phyloP scores from a whole-genome alignment of 2,888 invertebrate species.

The Ennomos quercinarius region DNA sequence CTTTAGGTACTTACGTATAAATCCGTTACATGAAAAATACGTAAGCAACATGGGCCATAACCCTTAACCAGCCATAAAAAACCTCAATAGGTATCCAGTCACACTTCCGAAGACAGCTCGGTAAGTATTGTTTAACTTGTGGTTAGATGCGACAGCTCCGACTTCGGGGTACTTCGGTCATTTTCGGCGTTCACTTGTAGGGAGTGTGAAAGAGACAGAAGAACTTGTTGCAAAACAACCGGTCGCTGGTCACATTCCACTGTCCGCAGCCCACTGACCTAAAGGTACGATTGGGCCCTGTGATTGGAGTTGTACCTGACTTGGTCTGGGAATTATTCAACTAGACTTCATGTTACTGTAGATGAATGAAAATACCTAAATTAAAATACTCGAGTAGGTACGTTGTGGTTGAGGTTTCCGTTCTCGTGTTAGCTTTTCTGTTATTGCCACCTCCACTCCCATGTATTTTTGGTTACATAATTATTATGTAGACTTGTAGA shows the following conservation, averaged over 20 bases:
- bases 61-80: constrained; percentile 43
- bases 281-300: constrained; percentile 55
- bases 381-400: no score
- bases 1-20: background rate
- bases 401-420: no score
- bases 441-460: no score
- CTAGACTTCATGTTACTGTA: background rate
- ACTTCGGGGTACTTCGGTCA: constrained; percentile 43
- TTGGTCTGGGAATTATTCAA: constrained; percentile 1
- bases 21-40: constrained; percentile 23
- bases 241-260: constrained; percentile 76
- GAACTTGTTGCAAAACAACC: constrained; percentile 81
- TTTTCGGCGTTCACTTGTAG: constrained; percentile 48
- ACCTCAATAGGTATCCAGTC: constrained; percentile 55
- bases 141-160: constrained; percentile 50
- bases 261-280: constrained; percentile 78
- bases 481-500: no score
- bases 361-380: no score
- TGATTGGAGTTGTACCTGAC: no score
- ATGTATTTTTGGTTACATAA: no score
- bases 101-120: constrained; percentile 60
- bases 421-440: no score
- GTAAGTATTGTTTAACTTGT: constrained; percentile 12
- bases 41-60: constrained; percentile 37
- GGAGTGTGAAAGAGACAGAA: constrained; percentile 55